Evolutionary conservation across 2,888 invertebrate species (phyloP), one percentile per base, ranked within the genome.

Genomic region (Archips crataeganus): DNA sequence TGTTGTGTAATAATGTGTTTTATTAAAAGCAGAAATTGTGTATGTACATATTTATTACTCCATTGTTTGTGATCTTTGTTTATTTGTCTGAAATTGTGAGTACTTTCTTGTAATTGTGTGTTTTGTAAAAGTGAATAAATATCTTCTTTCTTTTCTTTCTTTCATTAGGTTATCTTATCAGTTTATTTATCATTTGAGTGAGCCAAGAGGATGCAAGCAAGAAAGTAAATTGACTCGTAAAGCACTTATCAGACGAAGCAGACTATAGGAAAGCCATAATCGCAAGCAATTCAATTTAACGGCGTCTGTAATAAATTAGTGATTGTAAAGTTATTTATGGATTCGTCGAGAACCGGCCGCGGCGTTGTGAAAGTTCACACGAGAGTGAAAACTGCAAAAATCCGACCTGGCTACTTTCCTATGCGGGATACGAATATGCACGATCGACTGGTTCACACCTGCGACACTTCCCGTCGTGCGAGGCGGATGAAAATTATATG

Each of bases 361-460:
- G 47, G 75, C 75, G 78, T 77, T 84, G 90, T 85, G 92, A 93
- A 93, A 92, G 92, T 84, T 63, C 80, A 54, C 80, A 54, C 77
- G 79, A 82, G 80, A 88, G 90, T 85, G 91, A 88, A 88, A 91
- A 87, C 82, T 75, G 81, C 85, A 88, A 89, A 90, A 91, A 91
- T 90, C 89, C 79, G 78, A 84, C 85, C 80, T 77, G 82, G 79
- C 87, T 81, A 87, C 92, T 93, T 93, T 93, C 89, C 84, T 90
- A 84, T 78, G 79, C 79, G 79, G 84, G 82, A 54, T 54, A 23
- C 54, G 54, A 23, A 79, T 86, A 85, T 80, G 70, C 78, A 80
- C 81, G 77, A 80, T 77, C 83, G 82, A 79, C 76, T 83, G 80
- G 81, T 47, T 36, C 42, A 23, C 71, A 72, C 67, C 72, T 72